These are phyloP conservation scores for Streptopelia turtur DNA, from an alignment of 2,797 vertebrate species.

Conservation along the genomic window DNA sequence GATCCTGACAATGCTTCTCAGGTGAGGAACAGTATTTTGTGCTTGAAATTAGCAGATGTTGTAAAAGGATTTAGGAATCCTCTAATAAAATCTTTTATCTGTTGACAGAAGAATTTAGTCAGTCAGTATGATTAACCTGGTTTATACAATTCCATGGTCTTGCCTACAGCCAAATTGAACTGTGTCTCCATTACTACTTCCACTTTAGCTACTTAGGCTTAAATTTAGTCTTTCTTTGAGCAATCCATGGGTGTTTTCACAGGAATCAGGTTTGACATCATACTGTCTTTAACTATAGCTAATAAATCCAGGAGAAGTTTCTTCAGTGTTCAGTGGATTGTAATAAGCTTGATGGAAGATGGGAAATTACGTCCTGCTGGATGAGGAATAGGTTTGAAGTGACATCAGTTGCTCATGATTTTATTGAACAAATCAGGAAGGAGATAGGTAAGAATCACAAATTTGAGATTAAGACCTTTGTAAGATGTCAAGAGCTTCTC, in stretches of 20 bases:
- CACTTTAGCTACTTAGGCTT: not conserved
- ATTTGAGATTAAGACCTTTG: not conserved
- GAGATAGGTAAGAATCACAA: not conserved
- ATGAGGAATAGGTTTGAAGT: not conserved
- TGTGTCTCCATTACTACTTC: not conserved
- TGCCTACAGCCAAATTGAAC: not conserved
- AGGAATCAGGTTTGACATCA: not conserved
- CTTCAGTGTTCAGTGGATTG: not conserved
- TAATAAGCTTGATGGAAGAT: not conserved
- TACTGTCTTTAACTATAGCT: not conserved
- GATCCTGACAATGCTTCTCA: not conserved
- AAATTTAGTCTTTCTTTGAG: not conserved
- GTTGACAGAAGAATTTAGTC: not conserved
- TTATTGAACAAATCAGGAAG: not conserved
- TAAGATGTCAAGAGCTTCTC: not conserved
- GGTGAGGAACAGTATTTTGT: not conserved
- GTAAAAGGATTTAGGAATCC: not conserved
- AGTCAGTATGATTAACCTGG: not conserved
- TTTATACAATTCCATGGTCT: not conserved
- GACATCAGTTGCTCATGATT: not conserved
- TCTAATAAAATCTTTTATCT: not conserved
- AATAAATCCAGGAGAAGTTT: slow-evolving; percentile 1
- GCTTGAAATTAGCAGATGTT: not conserved
- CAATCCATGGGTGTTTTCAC: not conserved
- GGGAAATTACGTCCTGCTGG: not conserved